Evolutionary conservation across 2,113 vertebrate genomes (phyloP).

Genomic region (Oreochromis niloticus): DNA sequence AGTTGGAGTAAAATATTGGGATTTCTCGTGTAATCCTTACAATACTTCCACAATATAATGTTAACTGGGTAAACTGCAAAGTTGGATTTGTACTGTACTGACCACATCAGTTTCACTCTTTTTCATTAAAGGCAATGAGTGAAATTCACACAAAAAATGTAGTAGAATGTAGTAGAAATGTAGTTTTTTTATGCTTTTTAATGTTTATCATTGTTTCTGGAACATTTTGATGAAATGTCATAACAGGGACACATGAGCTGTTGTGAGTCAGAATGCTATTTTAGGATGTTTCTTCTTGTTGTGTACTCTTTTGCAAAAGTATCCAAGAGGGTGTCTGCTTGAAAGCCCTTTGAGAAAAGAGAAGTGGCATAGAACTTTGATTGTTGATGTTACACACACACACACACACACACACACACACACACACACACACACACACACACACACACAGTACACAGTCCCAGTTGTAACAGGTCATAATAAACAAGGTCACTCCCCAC

Average conservation of each 20-base stretch:
- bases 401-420: not conserved
- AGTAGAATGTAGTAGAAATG: not conserved
- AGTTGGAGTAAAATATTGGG: not conserved
- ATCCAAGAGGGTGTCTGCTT: not conserved
- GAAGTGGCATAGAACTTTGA: not conserved
- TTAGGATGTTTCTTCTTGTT: not conserved
- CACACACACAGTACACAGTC: not conserved
- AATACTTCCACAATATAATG: not conserved
- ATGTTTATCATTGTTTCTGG: not conserved
- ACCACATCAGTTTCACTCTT: not conserved
- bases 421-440: not conserved
- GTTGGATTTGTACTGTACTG: not conserved
- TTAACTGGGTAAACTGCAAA: not conserved
- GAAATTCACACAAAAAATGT: not conserved
- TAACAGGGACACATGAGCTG: not conserved
- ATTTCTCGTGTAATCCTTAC: not conserved
- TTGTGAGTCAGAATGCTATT: not conserved
- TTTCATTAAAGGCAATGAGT: not conserved
- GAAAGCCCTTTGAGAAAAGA: not conserved
- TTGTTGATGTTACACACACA: not conserved
- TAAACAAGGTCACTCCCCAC: slow-evolving; percentile 36
- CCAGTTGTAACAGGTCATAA: slow-evolving; percentile 10
- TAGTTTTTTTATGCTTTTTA: not conserved
- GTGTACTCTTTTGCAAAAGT: not conserved
- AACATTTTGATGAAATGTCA: not conserved